Conservation (phyloP, 2,888 invertebrate species). For the Abrostola triplasia region DNA sequence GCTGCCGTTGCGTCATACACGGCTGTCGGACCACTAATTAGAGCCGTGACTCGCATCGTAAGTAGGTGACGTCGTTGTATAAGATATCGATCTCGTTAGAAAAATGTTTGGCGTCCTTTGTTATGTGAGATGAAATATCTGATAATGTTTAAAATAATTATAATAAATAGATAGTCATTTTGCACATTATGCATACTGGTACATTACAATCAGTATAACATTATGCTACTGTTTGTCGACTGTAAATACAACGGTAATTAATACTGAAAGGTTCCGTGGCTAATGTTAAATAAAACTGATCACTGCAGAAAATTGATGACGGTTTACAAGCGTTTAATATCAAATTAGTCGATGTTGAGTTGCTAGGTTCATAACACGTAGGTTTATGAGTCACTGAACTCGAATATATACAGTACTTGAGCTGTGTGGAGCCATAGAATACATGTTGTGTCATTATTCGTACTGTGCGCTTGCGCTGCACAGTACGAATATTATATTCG, state of each 20-base stretch:
- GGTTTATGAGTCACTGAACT: slow-evolving; percentile 48
- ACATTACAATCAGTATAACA: neutral
- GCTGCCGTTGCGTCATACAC: slow-evolving; percentile 72
- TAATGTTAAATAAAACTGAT: slow-evolving; percentile 32
- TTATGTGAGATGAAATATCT: neutral
- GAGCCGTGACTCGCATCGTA: slow-evolving; percentile 44
- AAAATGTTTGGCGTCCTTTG: neutral
- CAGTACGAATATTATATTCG: too few species aligned
- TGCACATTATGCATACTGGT: neutral
- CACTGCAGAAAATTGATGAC: slow-evolving; percentile 28
- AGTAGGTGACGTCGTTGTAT: slow-evolving; percentile 3
- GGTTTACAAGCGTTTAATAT: slow-evolving; percentile 37
- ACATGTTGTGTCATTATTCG: slow-evolving; percentile 5
- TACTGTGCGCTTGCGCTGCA: too few species aligned
- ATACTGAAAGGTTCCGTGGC: slow-evolving; percentile 13
- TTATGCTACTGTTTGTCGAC: neutral
- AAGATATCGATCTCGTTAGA: neutral
- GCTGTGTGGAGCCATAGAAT: slow-evolving; percentile 25
- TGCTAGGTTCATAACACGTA: slow-evolving; percentile 34
- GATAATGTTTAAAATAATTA: neutral
- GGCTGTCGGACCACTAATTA: slow-evolving; percentile 70
- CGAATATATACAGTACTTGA: slow-evolving; percentile 48
- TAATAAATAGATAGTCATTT: too few species aligned
- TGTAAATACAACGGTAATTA: slow-evolving; percentile 4
- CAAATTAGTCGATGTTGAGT: slow-evolving; percentile 39